These are phyloP conservation scores for Oscheius sp. DNA, from an alignment of 2,888 invertebrate genomes.

Conservation along the genomic window DNA sequence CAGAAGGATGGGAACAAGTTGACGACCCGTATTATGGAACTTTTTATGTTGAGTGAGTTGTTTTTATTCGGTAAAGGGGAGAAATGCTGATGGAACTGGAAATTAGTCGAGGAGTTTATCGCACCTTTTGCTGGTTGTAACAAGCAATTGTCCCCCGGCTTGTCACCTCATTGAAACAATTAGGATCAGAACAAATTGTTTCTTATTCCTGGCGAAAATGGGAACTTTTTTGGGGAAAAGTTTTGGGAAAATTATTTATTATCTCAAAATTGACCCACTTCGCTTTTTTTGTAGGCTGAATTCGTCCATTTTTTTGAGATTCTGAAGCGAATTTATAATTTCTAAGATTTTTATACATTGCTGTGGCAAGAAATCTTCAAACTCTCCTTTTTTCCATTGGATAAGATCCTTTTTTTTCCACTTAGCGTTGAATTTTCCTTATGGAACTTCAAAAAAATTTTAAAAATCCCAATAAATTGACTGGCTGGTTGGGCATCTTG, in stretches of 20 bases:
- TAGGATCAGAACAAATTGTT: slow-evolving; percentile 1
- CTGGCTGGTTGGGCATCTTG: no score
- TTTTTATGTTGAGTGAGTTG: slow-evolving; percentile 89
- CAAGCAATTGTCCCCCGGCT: not conserved
- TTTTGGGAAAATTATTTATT: not conserved
- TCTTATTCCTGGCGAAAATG: not conserved
- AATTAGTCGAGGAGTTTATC: not conserved
- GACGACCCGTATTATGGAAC: slow-evolving; percentile 96
- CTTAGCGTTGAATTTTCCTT: no score
- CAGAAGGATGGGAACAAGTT: slow-evolving; percentile 98
- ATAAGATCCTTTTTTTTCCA: no score
- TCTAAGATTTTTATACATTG: no score
- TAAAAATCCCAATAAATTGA: no score
- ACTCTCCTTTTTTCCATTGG: no score
- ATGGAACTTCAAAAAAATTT: no score
- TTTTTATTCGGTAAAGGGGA: not conserved
- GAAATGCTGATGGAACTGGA: not conserved
- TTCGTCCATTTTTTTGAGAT: no score
- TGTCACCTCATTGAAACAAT: not conserved
- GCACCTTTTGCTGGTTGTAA: not conserved
- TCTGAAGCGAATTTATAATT: no score
- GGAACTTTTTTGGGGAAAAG: not conserved
- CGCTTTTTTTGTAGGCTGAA: no score
- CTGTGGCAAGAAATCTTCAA: no score
- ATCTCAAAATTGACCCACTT: no score